These are phyloP conservation scores for Puntigrus tetrazona DNA, from an alignment of 2,113 vertebrate species.

Conservation along the genomic window DNA sequence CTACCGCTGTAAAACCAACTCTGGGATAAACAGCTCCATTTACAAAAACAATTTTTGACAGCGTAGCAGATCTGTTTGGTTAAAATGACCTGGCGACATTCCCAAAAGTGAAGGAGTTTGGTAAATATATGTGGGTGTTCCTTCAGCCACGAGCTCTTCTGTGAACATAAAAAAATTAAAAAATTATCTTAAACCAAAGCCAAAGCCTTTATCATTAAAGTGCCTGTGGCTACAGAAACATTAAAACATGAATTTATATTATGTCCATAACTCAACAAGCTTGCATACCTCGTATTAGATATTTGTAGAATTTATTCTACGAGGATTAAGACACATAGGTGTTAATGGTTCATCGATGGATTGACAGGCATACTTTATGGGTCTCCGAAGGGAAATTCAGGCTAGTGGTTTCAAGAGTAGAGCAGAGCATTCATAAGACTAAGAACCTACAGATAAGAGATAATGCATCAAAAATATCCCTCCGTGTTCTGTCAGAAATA, in stretches of 20 bases:
- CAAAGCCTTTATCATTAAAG: background rate
- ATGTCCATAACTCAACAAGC: background rate
- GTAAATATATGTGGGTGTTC: background rate
- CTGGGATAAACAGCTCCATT: constrained; percentile 45
- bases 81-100: constrained; percentile 20
- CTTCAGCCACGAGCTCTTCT: too few species aligned
- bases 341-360: background rate
- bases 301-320: background rate
- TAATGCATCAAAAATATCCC: background rate
- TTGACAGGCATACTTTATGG: background rate
- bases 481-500: constrained; percentile 6
- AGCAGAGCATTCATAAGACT: background rate
- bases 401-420: background rate
- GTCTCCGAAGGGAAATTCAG: background rate
- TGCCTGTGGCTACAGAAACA: background rate
- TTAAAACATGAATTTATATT: background rate
- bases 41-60: constrained; percentile 28
- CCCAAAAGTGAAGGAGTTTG: background rate
- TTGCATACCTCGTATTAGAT: background rate
- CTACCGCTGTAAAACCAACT: constrained; percentile 33
- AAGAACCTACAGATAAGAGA: background rate
- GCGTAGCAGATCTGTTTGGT: constrained; percentile 2
- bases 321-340: background rate
- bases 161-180: background rate
- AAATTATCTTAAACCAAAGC: background rate